phyloP scores from a whole-genome alignment of 2,113 vertebrate genomes.

The Fukomys damarensis region DNA sequence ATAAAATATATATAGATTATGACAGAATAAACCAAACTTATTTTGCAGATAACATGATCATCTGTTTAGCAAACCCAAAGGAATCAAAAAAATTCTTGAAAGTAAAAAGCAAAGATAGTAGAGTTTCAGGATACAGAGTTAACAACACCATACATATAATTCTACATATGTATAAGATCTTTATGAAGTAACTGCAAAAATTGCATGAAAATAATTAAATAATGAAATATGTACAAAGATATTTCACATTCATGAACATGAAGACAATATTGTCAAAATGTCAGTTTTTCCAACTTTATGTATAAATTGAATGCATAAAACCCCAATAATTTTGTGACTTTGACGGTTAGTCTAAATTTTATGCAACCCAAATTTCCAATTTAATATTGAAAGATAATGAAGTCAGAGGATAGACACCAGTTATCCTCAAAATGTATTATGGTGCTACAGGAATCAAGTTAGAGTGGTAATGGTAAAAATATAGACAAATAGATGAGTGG shows the following conservation, averaged over 20 bases:
- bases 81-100: background rate
- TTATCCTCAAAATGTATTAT: background rate
- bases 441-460: background rate
- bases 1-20: background rate
- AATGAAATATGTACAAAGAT: background rate
- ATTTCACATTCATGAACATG: background rate
- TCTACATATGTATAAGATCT: background rate
- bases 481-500: background rate
- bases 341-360: background rate
- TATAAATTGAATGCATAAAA: background rate
- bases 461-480: background rate
- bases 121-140: background rate
- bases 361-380: background rate
- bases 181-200: background rate
- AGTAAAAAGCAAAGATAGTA: background rate
- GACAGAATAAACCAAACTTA: background rate
- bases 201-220: background rate
- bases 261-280: background rate
- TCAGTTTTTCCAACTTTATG: background rate
- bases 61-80: background rate
- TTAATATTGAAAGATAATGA: background rate
- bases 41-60: background rate
- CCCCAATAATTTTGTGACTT: background rate
- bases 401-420: background rate
- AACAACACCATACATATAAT: background rate